Evolutionary conservation across 2,113 vertebrate genomes (phyloP).

Genomic region (crab-eating macaque (Macaca fascicularis)): DNA sequence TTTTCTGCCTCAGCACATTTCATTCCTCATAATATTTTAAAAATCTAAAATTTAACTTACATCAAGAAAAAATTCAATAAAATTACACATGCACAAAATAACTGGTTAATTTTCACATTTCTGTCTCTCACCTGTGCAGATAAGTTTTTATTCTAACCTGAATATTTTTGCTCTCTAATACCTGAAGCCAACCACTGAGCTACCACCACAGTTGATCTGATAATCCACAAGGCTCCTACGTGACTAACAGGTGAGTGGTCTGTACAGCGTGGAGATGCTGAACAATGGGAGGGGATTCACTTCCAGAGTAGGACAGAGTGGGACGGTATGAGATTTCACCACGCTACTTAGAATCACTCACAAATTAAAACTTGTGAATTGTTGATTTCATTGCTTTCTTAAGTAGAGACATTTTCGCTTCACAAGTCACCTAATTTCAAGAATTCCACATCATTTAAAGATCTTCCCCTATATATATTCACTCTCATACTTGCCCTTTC

Average conservation of each 20-base stretch:
- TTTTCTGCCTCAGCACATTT: neutral
- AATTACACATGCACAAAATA: neutral
- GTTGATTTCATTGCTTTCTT: neutral
- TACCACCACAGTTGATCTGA: neutral
- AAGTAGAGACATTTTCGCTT: neutral
- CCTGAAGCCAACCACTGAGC: neutral
- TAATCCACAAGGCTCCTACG: neutral
- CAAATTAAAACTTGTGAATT: neutral
- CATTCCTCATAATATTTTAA: neutral
- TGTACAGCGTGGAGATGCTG: neutral
- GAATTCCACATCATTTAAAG: neutral
- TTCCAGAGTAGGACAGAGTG: neutral
- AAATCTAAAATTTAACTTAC: conserved; percentile 7
- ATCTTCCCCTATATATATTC: neutral
- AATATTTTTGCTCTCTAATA: neutral
- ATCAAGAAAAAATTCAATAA: neutral
- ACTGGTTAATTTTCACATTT: neutral
- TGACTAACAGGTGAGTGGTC: neutral
- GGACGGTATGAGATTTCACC: neutral
- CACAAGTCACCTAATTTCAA: neutral
- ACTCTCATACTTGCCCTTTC: neutral
- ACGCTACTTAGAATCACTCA: neutral
- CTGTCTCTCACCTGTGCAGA: neutral
- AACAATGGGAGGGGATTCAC: neutral
- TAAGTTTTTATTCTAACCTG: neutral